Evolutionary conservation across 2,797 vertebrate genomes (phyloP), one percentile per base, ranked within the genome.

Genomic region (Coracias cyanogaster): DNA sequence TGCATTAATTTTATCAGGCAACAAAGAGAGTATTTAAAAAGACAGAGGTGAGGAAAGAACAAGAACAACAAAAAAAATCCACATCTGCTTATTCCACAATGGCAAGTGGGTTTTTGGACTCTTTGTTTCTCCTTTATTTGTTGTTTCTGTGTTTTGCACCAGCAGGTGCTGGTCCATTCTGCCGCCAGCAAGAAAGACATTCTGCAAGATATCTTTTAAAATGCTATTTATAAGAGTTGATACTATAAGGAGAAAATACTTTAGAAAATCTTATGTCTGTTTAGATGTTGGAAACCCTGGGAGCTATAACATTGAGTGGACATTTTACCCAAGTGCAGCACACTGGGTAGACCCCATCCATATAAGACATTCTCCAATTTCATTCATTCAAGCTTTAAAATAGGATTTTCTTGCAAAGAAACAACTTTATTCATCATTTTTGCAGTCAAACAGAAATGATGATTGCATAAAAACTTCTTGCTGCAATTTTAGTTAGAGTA

Each of bases 241-340:
- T 9, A 20, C 6, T 45, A 9, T 20, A 49, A n/a, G 9, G 37
- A 73, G 19, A 65, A 54, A 48, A 41, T 22, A 35, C 20, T 39
- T 16, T 9, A 72, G 26, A 14, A 37, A 67, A 66, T 17, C 33
- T 52, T 46, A 52, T 4, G 2, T 39, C 28, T 12, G 28, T 78
- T 61, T 62, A 55, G 57, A 33, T 61, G 12, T 16, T 70, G 10
- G 9, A 29, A 55, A 48, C 10, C 41, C 8, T 24, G 24, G 12
- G 41, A 70, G 8, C 24, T 1, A 3, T 26, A 70, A 15, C 48
- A 20, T 20, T 2, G 1, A 37, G 15, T 8, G 9, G n/a, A 12
- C 22, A 35, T 65, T 33, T 52, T 33, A 39, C 19, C 24, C 46
- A 55, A 2, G 0, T 16, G 12, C 15, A 62, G 13, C 8, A 29